Percentiles rank a stretch among this genome's conserved stretches.
These are phyloP conservation scores for Campylomormyrus tamandua DNA, from an alignment of 2,113 vertebrate genomes.

Conservation along the genomic window DNA sequence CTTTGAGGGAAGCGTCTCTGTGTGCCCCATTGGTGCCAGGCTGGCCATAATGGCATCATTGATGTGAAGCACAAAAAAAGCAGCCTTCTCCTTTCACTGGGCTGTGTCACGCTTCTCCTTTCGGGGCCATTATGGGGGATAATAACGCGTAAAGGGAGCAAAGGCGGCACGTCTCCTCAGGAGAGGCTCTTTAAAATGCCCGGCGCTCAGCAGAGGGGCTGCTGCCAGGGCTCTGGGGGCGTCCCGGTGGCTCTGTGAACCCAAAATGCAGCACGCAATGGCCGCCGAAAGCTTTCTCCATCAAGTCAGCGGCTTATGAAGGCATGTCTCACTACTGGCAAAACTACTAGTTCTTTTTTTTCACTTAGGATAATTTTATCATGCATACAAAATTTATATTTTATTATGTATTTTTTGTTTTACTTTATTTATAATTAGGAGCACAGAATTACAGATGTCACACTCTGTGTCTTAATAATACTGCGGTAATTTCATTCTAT, in stretches of 20 bases:
- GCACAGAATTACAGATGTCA: neutral
- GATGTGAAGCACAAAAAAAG: conserved; percentile 44
- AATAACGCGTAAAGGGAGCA: conserved; percentile 51
- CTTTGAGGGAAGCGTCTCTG: conserved; percentile 32
- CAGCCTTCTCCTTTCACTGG: conserved; percentile 41
- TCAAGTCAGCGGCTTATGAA: neutral
- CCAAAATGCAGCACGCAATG: neutral
- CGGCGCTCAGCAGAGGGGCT: conserved; percentile 49
- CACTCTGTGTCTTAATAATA: neutral
- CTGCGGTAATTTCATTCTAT: neutral
- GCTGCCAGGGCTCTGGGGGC: neutral
- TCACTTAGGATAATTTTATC: neutral
- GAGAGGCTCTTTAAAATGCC: conserved; percentile 44
- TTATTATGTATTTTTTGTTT: neutral
- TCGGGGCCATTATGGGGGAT: conserved; percentile 43
- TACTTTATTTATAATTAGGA: neutral
- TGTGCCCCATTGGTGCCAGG: conserved; percentile 44
- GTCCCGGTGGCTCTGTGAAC: neutral
- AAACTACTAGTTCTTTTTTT: neutral
- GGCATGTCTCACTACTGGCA: neutral
- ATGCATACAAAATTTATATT: neutral
- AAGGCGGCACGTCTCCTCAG: conserved; percentile 47
- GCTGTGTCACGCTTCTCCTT: conserved; percentile 24
- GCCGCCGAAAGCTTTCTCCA: neutral
- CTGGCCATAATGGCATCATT: conserved; percentile 51